Percentiles rank a stretch among this genome's conserved stretches.
phyloP scores from a whole-genome alignment of 2,113 vertebrate genomes.

The Entelurus aequoreus region DNA sequence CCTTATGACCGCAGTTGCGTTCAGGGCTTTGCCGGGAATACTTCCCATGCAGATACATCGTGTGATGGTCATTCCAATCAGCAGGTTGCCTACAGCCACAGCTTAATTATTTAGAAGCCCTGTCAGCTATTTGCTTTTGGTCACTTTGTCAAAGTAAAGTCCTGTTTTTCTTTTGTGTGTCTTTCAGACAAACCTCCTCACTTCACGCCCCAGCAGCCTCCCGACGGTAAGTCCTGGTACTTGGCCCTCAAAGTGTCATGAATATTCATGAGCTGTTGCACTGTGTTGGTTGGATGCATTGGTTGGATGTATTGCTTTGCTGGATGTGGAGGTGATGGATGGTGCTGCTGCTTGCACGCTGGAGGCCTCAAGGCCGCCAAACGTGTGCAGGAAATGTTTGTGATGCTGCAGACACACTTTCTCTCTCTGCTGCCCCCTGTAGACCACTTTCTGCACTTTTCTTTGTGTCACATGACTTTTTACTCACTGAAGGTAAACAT shows the following conservation, averaged over 20 bases:
- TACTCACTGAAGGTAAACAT: too few relatives aligned
- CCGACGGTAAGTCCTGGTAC: constrained; percentile 81
- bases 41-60: too few relatives aligned
- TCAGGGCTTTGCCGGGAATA: too few relatives aligned
- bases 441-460: constrained; percentile 13
- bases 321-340: constrained; percentile 36
- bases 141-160: constrained; percentile 60
- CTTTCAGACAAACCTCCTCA: constrained; percentile 91
- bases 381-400: constrained; percentile 28
- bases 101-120: too few relatives aligned
- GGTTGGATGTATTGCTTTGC: constrained; percentile 20
- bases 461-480: not conserved
- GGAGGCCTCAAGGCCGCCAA: constrained; percentile 31
- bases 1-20: too few relatives aligned
- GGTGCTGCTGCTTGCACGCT: constrained; percentile 6
- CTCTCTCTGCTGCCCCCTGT: constrained; percentile 16
- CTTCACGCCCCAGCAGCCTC: constrained; percentile 76
- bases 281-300: constrained; percentile 51
- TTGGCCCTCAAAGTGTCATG: constrained; percentile 28
- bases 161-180: constrained; percentile 62
- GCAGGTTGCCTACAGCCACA: too few relatives aligned
- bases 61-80: not conserved
- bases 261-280: constrained; percentile 65
- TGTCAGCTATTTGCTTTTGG: constrained; percentile 32
- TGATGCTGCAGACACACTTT: constrained; percentile 32